Base-by-base conservation (phyloP, 2,888 invertebrate genomes). In the Morpho deidamia region DNA sequence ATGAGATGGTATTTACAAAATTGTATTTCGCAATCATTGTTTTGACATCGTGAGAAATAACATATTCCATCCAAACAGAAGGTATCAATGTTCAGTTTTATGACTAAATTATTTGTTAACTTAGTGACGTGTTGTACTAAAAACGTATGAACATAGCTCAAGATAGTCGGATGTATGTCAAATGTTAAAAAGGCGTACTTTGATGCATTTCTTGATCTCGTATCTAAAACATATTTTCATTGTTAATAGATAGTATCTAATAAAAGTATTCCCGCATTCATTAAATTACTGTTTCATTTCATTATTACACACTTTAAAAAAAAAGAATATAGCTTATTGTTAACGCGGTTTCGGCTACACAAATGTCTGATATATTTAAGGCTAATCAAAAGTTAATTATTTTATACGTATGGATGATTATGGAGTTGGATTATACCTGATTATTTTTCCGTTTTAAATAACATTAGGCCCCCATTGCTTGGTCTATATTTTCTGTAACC, bases 1-100 rank as follows among this genome's bases (percentile, higher is more conserved):
- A 81, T 53, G 54, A 81, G 64, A 59, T 74, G 60, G 58, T 76
- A 82, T 47, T 72, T 75, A 60, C 79, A 82, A 61, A 73, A 72
- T 40, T 64, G 59, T 32, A 67, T 38, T 56, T 66, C 63, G 56
- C 78, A 79, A 32, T 69, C 62, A 1, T 61, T 59, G 11, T 69
- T 37, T 52, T 72, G 62, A 53, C 78, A 79, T 33, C 61, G 47
- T n/a, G 68, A 69, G 47, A 77, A 83, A 53, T 76, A 77, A 61
- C 82, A 82, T 34, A 75, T 58, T 8, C 79, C 79, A 11, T 75
- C 69, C 2, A 62, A 56, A 56, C 83, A 84, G 47, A 71, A 66
- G 0, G 76, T 69, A 37, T 77, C 67, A 7, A 78, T 69, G 38
- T 76, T 65, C 33, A 76, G 56, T 49, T 72, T 65, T 34, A 46